A percentile compares a stretch with the other conserved stretches of the same genome.
Conservation (phyloP, 2,797 vertebrate genomes). For the Gephyroberyx darwinii region DNA sequence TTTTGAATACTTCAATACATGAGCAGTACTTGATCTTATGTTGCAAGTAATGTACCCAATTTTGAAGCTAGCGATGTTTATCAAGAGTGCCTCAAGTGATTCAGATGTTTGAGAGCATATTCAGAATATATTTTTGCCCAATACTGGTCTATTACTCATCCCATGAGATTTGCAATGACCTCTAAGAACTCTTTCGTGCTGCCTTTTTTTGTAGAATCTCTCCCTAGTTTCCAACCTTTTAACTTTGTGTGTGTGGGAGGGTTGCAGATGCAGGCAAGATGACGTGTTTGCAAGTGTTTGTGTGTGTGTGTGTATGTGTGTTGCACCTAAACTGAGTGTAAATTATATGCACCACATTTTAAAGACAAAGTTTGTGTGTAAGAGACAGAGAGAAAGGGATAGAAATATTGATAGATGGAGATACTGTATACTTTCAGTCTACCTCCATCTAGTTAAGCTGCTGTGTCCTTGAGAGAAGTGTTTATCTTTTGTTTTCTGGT, state of each 20-base stretch:
- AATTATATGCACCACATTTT: background rate
- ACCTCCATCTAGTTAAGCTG: background rate
- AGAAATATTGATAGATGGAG: conserved; percentile 1
- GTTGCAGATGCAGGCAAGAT: conserved; percentile 43
- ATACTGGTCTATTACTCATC: conserved; percentile 53
- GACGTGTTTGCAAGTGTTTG: conserved; percentile 30
- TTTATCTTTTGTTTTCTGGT: background rate
- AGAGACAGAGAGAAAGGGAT: background rate
- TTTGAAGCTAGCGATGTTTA: background rate
- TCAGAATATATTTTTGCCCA: conserved; percentile 35
- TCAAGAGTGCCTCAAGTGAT: conserved; percentile 21
- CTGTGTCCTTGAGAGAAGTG: background rate
- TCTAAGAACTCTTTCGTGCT: conserved; percentile 4
- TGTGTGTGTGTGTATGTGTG: conserved; percentile 22
- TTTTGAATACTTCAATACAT: conserved; percentile 17
- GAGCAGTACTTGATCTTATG: conserved; percentile 35
- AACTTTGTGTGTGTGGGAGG: conserved; percentile 61
- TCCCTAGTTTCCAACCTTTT: conserved; percentile 48
- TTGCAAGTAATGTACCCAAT: conserved; percentile 10
- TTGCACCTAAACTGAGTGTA: background rate
- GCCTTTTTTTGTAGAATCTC: background rate
- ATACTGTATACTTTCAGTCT: background rate
- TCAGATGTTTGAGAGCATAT: conserved; percentile 2
- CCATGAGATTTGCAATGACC: conserved; percentile 46
- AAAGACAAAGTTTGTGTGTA: background rate